Evolutionary conservation across 1,140 invertebrate genomes (phyloP).

Genomic region (Psix sp.): DNA sequence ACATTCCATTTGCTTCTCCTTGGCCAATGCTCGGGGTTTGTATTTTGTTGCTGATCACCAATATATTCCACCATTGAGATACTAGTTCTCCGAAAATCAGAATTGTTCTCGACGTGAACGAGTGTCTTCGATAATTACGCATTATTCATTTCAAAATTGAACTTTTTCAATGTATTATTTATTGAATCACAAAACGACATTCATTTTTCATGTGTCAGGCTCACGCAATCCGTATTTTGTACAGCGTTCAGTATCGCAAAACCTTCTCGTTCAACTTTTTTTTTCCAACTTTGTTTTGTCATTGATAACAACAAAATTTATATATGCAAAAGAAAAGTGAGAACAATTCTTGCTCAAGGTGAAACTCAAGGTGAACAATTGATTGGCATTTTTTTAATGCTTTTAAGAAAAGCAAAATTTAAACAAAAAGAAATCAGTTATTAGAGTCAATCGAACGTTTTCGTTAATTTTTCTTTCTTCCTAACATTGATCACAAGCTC

Average conservation of each 20-base stretch:
- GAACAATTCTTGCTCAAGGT: slow-evolving; percentile 66
- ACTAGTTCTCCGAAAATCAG: slow-evolving; percentile 65
- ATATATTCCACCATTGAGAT: slow-evolving; percentile 68
- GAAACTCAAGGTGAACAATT: slow-evolving; percentile 61
- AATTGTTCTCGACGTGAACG: slow-evolving; percentile 62
- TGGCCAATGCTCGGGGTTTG: slow-evolving; percentile 73
- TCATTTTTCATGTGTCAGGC: slow-evolving; percentile 57
- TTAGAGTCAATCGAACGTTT: slow-evolving; percentile 11
- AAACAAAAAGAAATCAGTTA: slow-evolving; percentile 23
- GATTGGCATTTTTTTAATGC: slow-evolving; percentile 60
- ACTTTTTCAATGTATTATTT: slow-evolving; percentile 48
- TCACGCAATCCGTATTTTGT: slow-evolving; percentile 44
- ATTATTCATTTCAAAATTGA: slow-evolving; percentile 57
- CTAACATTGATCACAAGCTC: slow-evolving; percentile 18
- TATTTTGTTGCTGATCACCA: slow-evolving; percentile 74
- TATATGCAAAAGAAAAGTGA: slow-evolving; percentile 45
- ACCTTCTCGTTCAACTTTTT: background rate
- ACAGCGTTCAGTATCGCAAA: background rate
- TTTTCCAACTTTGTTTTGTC: slow-evolving; percentile 13
- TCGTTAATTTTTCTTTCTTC: slow-evolving; percentile 1
- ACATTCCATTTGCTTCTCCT: slow-evolving; percentile 73
- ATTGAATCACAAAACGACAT: slow-evolving; percentile 47
- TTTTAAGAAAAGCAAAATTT: slow-evolving; percentile 26
- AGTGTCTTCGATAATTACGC: slow-evolving; percentile 48
- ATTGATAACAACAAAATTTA: slow-evolving; percentile 30